Evolutionary conservation across 2,113 vertebrate genomes (phyloP), one percentile per base, ranked within the genome.

Genomic region (Danionella cerebrum): DNA sequence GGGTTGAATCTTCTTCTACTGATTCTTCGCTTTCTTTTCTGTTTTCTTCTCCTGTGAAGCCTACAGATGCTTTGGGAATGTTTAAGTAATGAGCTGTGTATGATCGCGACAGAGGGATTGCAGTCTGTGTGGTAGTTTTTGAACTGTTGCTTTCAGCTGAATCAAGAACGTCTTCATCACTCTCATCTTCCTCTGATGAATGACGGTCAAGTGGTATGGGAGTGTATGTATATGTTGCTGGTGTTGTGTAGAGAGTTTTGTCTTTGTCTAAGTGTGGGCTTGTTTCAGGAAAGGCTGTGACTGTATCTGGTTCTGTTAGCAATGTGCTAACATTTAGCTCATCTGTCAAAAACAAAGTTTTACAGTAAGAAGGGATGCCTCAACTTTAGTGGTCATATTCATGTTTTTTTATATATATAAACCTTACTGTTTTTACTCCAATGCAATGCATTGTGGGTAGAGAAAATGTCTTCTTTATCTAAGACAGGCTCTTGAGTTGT

Each of bases 271-370:
- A n/a, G n/a, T n/a, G n/a, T n/a, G n/a, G n/a, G n/a, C n/a, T n/a
- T n/a, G n/a, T n/a, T n/a, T n/a, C n/a, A n/a, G 59, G 12, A 19
- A 18, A 35, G 3, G 9, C 10, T 24, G 42, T 24, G 18, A 63
- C 41, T 3, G 41, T 55, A 10, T 72, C 36, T 9, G 41, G 10
- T 55, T 35, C 14, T 55, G 45, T 62, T 50, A 57, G 29, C 2
- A 14, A 9, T 16, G n/a, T 19, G 29, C 35, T 45, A 7, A 14
- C 18, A 31, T 25, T 36, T 13, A 3, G 27, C 5, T 57, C 35
- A 9, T 45, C 72, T 74, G 65, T 51, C n/a, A 57, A 41, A 27
- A 42, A 5, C 38, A 27, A 38, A 55, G 16, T 50, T 38, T 51
- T 11, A 11, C 8, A 51, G 29, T 44, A 6, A 54, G 11, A 12